phyloP scores from a whole-genome alignment of 2,888 invertebrate genomes.

The Diogma glabrata region DNA sequence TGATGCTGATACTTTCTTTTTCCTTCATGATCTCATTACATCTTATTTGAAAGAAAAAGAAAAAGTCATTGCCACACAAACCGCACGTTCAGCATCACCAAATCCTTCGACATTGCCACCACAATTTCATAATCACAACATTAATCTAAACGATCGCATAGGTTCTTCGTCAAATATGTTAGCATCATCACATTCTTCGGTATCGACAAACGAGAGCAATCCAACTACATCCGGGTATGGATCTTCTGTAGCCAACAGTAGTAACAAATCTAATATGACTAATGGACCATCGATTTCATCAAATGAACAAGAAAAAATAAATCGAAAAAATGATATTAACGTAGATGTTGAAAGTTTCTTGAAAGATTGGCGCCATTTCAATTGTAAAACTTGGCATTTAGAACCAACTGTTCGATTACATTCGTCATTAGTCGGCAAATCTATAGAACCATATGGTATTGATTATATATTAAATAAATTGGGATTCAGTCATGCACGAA shows the following conservation, averaged over 20 bases:
- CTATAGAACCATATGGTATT: constrained; percentile 95
- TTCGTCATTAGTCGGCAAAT: constrained; percentile 87
- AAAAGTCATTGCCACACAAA: constrained; percentile 43
- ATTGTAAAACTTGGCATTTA: constrained; percentile 91
- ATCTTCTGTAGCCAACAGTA: neutral
- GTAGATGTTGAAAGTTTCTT: constrained; percentile 51
- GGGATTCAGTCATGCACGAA: constrained; percentile 93
- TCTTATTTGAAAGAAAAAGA: constrained; percentile 93
- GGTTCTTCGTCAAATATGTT: neutral
- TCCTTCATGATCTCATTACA: constrained; percentile 91
- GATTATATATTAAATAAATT: constrained; percentile 97
- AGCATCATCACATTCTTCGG: constrained; percentile 1
- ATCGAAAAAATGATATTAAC: constrained; percentile 13
- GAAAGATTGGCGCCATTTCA: constrained; percentile 81
- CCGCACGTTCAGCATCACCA: constrained; percentile 33
- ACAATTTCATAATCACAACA: neutral
- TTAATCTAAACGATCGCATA: constrained; percentile 10
- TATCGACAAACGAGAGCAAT: constrained; percentile 13
- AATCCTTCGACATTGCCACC: constrained; percentile 24
- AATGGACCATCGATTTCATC: neutral
- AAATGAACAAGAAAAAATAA: constrained; percentile 6
- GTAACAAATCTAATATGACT: neutral
- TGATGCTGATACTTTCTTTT: constrained; percentile 96
- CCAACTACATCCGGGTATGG: neutral
- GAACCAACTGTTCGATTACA: constrained; percentile 81